Evolutionary conservation across 2,113 vertebrate genomes (phyloP), one percentile per base, ranked within the genome.

Genomic region (Gallinago jamesoni): DNA sequence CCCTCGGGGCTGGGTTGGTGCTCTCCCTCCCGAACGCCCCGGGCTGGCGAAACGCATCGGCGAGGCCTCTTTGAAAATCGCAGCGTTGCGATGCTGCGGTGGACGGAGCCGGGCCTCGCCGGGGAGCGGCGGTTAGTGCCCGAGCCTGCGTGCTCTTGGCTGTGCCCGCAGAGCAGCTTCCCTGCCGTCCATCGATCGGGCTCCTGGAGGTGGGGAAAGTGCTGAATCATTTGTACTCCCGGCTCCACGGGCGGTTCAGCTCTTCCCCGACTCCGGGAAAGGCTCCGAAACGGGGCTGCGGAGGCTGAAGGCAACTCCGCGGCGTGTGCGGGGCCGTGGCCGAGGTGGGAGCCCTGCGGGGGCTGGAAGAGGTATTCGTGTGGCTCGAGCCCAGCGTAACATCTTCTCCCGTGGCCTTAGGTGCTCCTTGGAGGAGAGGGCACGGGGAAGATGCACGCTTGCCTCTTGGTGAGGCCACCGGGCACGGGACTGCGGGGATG

Each of bases 151-250:
- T 45, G 86, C 63, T 66, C 78, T 5, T 4, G 79, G 91, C 86
- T 28, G 74, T 52, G 81, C 67, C 89, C 16, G 92, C 91, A 18
- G 87, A 70, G 68, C 83, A 7, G 87, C 91, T 90, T 6, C 47
- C 55, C 47, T 47, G 85, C 73, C 16, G 93, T 96, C 73, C 16
- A 95, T 96, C 87, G 91, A 94, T 96, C 47, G 30, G 28, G 55
- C 57, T 24, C 1, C 95, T 62, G 95, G 94, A 97, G 88, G 91
- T 56, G 92, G 97, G 90, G 91, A 93, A 98, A 98, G 82, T 98
- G 98, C 98, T 98, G 98, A 98, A 98, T 98, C 98, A 98, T 84
- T 87, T 86, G 91, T 94, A 35, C 84, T 81, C 70, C 21, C 14
- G 47, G 78, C 87, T 63, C 50, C 31, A 24, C n/a, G 14, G 95